Evolutionary conservation across 2,113 vertebrate genomes (phyloP).

Genomic region (Balaenoptera acutorostrata): DNA sequence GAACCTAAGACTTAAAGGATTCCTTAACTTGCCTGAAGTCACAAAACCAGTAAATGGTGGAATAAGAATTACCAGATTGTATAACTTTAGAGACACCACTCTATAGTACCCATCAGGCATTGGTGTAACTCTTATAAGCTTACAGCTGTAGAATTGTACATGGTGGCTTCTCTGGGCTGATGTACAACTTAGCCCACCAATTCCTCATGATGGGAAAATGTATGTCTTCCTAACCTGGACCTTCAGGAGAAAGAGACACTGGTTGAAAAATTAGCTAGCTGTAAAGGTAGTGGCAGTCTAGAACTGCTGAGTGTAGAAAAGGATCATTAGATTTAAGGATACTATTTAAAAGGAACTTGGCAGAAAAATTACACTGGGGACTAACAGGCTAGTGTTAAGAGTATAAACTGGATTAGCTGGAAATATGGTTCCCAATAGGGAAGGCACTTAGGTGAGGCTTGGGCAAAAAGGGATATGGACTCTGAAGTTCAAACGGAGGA

Average conservation of each 20-base stretch:
- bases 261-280: conserved; percentile 3
- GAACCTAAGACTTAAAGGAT: neutral
- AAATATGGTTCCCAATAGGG: neutral
- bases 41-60: neutral
- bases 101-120: neutral
- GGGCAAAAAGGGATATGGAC: neutral
- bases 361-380: conserved; percentile 21
- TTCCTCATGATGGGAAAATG: neutral
- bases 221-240: neutral
- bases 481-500: neutral
- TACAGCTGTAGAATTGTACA: neutral
- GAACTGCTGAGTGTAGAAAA: conserved; percentile 2
- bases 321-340: conserved; percentile 21
- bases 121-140: neutral
- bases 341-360: conserved; percentile 5
- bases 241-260: neutral
- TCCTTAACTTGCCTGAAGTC: neutral
- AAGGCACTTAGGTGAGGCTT: neutral
- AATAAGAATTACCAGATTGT: neutral
- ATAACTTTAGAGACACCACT: neutral
- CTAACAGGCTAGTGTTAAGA: neutral
- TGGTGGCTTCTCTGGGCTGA: neutral
- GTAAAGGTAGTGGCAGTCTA: neutral
- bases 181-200: neutral
- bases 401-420: neutral